phyloP scores from a whole-genome alignment of 2,888 invertebrate species.

The Tachina grossa region DNA sequence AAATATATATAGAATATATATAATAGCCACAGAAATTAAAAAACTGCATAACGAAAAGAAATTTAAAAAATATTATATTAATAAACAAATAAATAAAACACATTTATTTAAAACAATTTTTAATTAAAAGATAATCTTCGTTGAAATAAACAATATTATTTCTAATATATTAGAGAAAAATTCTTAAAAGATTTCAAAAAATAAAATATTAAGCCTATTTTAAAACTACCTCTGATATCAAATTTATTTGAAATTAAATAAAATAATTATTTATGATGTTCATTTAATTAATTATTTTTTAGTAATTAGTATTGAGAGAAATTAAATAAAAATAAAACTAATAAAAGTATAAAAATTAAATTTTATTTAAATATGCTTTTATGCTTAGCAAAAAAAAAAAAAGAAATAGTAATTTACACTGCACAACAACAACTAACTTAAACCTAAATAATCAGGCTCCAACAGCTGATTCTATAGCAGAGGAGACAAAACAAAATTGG shows the following conservation, averaged over 20 bases:
- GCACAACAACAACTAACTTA: too few species aligned
- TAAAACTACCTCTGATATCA: slow-evolving; percentile 72
- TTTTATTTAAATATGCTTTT: slow-evolving; percentile 20
- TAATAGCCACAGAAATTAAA: slow-evolving; percentile 14
- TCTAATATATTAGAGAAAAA: slow-evolving; percentile 68
- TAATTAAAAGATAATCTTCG: slow-evolving; percentile 28
- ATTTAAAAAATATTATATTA: slow-evolving; percentile 46
- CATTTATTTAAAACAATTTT: slow-evolving; percentile 34
- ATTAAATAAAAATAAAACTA: slow-evolving; percentile 43
- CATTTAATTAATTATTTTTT: slow-evolving; percentile 43
- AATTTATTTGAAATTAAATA: slow-evolving; percentile 48
- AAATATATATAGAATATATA: slow-evolving; percentile 7
- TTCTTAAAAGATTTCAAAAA: slow-evolving; percentile 24
- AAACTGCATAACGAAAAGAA: background rate
- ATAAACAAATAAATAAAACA: slow-evolving; percentile 31
- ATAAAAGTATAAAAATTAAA: slow-evolving; percentile 16
- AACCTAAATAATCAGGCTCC: too few species aligned
- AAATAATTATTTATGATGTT: slow-evolving; percentile 44
- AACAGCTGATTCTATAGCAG: too few species aligned
- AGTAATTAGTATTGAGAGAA: slow-evolving; percentile 34
- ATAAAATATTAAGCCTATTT: slow-evolving; percentile 69
- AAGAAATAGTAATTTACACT: background rate
- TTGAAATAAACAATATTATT: slow-evolving; percentile 41
- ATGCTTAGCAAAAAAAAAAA: background rate
- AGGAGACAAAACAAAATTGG: too few species aligned